Percentiles rank a stretch among this genome's conserved stretches.
phyloP scores from a whole-genome alignment of 1,140 invertebrate species.

The Drosophila orena region DNA sequence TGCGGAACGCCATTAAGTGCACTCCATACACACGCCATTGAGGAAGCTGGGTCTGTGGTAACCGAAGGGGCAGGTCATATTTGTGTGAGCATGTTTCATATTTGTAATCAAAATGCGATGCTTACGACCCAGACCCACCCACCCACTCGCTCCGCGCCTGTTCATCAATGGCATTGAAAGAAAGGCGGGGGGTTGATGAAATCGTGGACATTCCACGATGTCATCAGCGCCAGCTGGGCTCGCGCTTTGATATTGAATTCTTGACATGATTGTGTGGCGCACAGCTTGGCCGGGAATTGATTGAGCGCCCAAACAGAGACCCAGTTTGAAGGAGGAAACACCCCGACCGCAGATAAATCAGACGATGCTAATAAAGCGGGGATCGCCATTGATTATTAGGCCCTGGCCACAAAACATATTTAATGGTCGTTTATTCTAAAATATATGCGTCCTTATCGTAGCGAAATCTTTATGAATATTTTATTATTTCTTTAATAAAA shows the following conservation, averaged over 20 bases:
- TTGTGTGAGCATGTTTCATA: conserved; percentile 58
- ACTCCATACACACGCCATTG: conserved; percentile 55
- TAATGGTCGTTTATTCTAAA: conserved; percentile 63
- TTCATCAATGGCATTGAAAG: conserved; percentile 67
- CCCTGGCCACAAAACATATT: conserved; percentile 33
- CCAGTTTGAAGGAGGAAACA: conserved; percentile 35
- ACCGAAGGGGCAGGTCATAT: conserved; percentile 21
- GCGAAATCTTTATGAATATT: conserved; percentile 81
- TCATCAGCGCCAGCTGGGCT: conserved; percentile 76
- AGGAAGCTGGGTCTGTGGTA: conserved; percentile 18
- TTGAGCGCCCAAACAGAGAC: conserved; percentile 15
- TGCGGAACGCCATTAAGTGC: conserved; percentile 58
- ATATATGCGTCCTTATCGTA: conserved; percentile 59
- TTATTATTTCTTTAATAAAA: conserved; percentile 80
- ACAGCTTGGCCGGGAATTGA: conserved; percentile 66
- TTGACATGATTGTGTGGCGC: conserved; percentile 75
- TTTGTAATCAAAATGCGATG: conserved; percentile 69
- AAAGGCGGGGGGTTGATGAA: conserved; percentile 10
- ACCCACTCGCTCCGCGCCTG: conserved; percentile 40
- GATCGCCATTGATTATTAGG: conserved; percentile 22
- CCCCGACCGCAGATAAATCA: conserved; percentile 52
- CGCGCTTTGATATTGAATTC: conserved; percentile 79
- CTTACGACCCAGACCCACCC: not conserved
- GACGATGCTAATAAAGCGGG: conserved; percentile 51
- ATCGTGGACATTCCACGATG: conserved; percentile 46